Evolutionary conservation across 2,113 vertebrate genomes (phyloP), one percentile per base, ranked within the genome.

Genomic region (Hemichromis elongatus): DNA sequence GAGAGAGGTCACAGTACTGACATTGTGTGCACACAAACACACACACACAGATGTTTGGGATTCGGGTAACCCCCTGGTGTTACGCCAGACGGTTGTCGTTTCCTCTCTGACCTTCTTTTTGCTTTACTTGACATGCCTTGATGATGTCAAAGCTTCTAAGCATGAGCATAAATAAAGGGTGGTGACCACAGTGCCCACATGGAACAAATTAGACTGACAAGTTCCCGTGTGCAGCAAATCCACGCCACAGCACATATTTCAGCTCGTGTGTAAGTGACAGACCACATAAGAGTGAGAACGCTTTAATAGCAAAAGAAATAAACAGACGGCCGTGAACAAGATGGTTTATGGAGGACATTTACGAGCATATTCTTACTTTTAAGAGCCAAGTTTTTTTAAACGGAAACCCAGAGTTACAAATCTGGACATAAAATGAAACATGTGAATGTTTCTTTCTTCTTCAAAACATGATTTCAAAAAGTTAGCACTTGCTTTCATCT

Each of bases 81-180:
- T 24, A 8, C 2, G 66, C 91, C 90, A 90, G 89, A 73, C 42
- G 85, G 85, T 92, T 91, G 89, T 90, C 47, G 21, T 92, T 92
- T 81, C 54, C 70, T 81, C 82, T 85, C 68, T 90, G 91, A 92
- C 92, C 88, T 93, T 93, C 90, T 90, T 91, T 92, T 92, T 91
- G 89, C 89, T 90, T 89, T 83, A 80, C 86, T 94, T 90, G 88
- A 91, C 89, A 78, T 87, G 91, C 88, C 82, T 88, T 89, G 83
- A 88, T 95, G 94, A 94, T 93, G 92, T 95, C 94, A 93, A 88
- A 91, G 84, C 88, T 88, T 88, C 89, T 84, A 80, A 92, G 90
- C 89, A 93, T 90, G 92, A 94, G 92, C 91, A 94, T 90, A 94
- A 94, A 93, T 92, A 91, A 91, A 91, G 92, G 92, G 92, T 53